Conservation (phyloP, 1,140 invertebrate species). For the Heliconius nattereri region DNA sequence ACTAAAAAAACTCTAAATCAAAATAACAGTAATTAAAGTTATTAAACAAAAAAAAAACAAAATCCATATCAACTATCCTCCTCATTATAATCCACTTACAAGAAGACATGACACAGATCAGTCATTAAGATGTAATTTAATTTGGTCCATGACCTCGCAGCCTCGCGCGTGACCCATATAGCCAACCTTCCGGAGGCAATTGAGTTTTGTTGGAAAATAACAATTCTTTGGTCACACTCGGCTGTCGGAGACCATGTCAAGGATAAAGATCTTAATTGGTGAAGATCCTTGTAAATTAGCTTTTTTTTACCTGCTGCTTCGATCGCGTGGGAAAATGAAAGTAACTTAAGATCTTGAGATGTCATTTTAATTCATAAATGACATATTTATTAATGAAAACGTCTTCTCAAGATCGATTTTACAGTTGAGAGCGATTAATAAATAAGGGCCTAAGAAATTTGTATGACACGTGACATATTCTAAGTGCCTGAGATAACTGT, state of each 20-base stretch:
- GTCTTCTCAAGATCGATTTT: too few relatives aligned
- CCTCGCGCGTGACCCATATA: conserved; percentile 24
- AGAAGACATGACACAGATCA: conserved; percentile 29
- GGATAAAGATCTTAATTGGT: neutral
- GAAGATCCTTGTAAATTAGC: too few relatives aligned
- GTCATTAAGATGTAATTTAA: conserved; percentile 33
- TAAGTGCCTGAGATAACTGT: too few relatives aligned
- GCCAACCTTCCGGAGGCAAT: neutral
- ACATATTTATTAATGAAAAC: too few relatives aligned
- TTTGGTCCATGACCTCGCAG: conserved; percentile 33
- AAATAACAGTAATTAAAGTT: neutral
- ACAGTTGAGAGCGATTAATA: too few relatives aligned
- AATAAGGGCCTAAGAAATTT: too few relatives aligned
- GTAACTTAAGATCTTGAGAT: too few relatives aligned
- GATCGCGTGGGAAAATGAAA: too few relatives aligned
- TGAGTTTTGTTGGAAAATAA: conserved; percentile 5
- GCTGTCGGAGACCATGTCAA: neutral
- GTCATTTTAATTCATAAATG: too few relatives aligned
- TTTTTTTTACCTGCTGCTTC: too few relatives aligned
- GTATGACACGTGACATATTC: too few relatives aligned
- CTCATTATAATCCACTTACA: neutral
- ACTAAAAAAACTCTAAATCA: neutral
- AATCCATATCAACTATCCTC: neutral
- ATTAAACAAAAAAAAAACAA: neutral
- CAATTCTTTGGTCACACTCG: neutral